Evolutionary conservation across 2,797 vertebrate genomes (phyloP).

Genomic region (Lophius americanus): DNA sequence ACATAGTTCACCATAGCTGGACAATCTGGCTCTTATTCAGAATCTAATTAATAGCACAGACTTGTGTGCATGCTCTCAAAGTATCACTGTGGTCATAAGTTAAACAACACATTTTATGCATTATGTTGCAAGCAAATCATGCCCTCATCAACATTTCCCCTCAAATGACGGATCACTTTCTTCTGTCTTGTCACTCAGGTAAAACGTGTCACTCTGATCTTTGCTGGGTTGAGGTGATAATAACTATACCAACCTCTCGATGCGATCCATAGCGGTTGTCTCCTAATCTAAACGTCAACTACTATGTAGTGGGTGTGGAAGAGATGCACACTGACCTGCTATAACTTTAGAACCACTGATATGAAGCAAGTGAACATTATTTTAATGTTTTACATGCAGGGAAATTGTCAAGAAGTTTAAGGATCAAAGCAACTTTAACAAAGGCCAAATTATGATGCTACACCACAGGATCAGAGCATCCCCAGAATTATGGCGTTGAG

Average conservation of each 20-base stretch:
- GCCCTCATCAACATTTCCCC: constrained; percentile 19
- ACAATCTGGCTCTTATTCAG: background rate
- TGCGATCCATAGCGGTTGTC: constrained; percentile 16
- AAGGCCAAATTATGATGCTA: too few relatives aligned
- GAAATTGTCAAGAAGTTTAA: too few relatives aligned
- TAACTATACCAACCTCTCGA: constrained; percentile 6
- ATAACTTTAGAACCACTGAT: too few relatives aligned
- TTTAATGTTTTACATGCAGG: too few relatives aligned
- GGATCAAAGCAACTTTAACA: too few relatives aligned
- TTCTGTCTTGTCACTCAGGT: constrained; percentile 35
- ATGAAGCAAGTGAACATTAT: too few relatives aligned
- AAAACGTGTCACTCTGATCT: constrained; percentile 25
- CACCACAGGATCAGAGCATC: too few relatives aligned
- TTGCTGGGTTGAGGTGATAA: constrained; percentile 27
- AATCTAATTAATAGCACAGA: background rate
- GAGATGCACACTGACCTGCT: too few relatives aligned
- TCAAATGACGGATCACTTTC: constrained; percentile 34
- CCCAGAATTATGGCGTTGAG: too few relatives aligned
- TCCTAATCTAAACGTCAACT: background rate
- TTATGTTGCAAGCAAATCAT: background rate
- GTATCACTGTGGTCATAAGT: background rate
- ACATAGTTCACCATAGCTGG: background rate
- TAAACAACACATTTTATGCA: background rate
- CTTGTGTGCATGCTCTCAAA: background rate
- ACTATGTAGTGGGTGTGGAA: too few relatives aligned